Percentiles rank a stretch among this genome's conserved stretches.
These are phyloP conservation scores for Venustoraphidia nigricollis DNA, from an alignment of 2,888 invertebrate species.

Conservation along the genomic window DNA sequence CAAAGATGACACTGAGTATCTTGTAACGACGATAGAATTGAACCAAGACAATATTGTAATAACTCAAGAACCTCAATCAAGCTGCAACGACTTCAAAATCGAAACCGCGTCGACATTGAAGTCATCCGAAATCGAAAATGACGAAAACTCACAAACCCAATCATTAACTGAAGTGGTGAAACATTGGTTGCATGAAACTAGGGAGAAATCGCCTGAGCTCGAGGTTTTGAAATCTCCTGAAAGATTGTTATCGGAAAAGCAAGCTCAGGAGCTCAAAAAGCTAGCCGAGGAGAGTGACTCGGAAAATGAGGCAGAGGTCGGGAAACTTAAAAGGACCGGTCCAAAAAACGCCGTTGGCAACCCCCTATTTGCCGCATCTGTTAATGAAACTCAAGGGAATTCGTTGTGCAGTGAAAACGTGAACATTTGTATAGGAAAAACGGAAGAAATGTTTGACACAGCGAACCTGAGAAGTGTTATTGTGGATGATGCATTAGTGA, in stretches of 20 bases:
- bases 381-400: not conserved
- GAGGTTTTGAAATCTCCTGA: slow-evolving; percentile 27
- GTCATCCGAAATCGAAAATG: no score
- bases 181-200: slow-evolving; percentile 36
- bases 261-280: not conserved
- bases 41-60: not conserved
- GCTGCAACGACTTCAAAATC: not conserved
- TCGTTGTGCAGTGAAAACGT: no score
- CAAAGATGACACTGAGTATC: not conserved
- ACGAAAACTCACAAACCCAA: slow-evolving; percentile 3
- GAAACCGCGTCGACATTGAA: not conserved
- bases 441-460: no score
- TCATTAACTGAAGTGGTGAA: slow-evolving; percentile 39
- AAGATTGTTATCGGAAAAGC: slow-evolving; percentile 21
- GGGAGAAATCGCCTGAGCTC: slow-evolving; percentile 27
- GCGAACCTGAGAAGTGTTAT: not conserved
- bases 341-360: slow-evolving; percentile 24
- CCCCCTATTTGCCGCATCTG: slow-evolving; percentile 16
- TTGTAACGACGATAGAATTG: not conserved
- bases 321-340: slow-evolving; percentile 13
- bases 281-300: slow-evolving; percentile 15
- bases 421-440: no score
- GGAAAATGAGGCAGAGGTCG: slow-evolving; percentile 14
- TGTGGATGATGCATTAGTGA: slow-evolving; percentile 1
- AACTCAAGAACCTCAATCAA: slow-evolving; percentile 1